These are phyloP conservation scores for Carpatolechia fugitivella DNA, from an alignment of 2,888 invertebrate genomes.

Conservation along the genomic window DNA sequence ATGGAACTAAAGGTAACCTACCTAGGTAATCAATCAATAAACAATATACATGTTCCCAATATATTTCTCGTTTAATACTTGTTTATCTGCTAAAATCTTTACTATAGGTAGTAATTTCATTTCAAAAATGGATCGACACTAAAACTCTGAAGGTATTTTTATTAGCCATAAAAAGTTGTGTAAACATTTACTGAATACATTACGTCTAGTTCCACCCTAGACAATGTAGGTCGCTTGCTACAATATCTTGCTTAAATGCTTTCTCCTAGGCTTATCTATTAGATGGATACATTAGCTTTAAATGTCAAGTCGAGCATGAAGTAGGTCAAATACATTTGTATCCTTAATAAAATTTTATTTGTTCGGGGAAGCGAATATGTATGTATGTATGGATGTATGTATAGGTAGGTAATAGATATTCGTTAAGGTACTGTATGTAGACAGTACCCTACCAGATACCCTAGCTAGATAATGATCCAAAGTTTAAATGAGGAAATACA, in stretches of 20 bases:
- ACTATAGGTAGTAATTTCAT: background rate
- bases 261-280: slow-evolving; percentile 13
- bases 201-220: background rate
- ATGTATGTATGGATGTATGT: background rate
- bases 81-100: background rate
- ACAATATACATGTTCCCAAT: too few relatives aligned
- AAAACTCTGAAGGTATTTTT: slow-evolving; percentile 4
- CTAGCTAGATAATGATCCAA: too few relatives aligned
- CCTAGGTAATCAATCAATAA: too few relatives aligned
- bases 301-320: slow-evolving; percentile 12
- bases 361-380: background rate
- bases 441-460: too few relatives aligned
- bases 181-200: slow-evolving; percentile 7
- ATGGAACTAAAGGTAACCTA: too few relatives aligned
- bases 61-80: too few relatives aligned
- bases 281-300: slow-evolving; percentile 12
- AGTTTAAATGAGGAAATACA: too few relatives aligned
- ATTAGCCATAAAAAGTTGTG: slow-evolving; percentile 6
- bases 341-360: slow-evolving; percentile 8
- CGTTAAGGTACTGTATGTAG: too few relatives aligned
- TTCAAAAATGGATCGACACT: slow-evolving; percentile 1
- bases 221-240: slow-evolving; percentile 6
- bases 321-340: slow-evolving; percentile 6
- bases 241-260: slow-evolving; percentile 13
- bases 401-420: too few relatives aligned